phyloP scores from a whole-genome alignment of 2,797 vertebrate genomes.

The Neosilurus hyrtlii region DNA sequence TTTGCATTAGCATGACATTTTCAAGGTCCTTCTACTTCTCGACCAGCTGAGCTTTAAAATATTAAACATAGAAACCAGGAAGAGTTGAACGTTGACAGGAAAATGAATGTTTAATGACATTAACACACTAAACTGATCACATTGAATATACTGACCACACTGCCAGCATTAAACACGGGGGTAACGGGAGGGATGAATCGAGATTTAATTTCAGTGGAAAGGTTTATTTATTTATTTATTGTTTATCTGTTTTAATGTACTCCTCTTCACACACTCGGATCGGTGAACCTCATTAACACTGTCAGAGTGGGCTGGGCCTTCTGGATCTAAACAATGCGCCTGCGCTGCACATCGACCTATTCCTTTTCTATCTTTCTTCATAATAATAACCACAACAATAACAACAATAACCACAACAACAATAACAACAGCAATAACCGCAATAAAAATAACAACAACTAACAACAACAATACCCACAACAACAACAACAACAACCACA shows the following conservation, averaged over 20 bases:
- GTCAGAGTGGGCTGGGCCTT: too few relatives aligned
- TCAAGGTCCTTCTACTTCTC: neutral
- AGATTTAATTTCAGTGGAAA: neutral
- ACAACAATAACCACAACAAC: too few relatives aligned
- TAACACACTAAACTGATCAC: neutral
- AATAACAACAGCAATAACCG: too few relatives aligned
- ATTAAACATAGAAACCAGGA: neutral
- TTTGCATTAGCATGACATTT: slow-evolving; percentile 10
- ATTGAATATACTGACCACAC: too few relatives aligned
- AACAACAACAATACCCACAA: too few relatives aligned
- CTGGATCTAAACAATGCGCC: too few relatives aligned
- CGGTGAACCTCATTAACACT: neutral
- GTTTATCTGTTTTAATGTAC: neutral
- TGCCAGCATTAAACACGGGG: too few relatives aligned
- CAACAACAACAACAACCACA: too few relatives aligned
- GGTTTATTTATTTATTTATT: neutral
- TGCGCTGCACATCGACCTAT: too few relatives aligned
- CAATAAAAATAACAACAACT: too few relatives aligned
- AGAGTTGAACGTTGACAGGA: neutral
- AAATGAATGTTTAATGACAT: neutral
- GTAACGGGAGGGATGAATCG: neutral
- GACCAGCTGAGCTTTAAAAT: neutral
- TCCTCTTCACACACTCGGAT: neutral
- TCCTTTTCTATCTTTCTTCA: too few relatives aligned
- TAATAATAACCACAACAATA: too few relatives aligned